Evolutionary conservation across 2,888 invertebrate species (phyloP), one percentile per base, ranked within the genome.

Genomic region (Pycnomerus fuliginosus): DNA sequence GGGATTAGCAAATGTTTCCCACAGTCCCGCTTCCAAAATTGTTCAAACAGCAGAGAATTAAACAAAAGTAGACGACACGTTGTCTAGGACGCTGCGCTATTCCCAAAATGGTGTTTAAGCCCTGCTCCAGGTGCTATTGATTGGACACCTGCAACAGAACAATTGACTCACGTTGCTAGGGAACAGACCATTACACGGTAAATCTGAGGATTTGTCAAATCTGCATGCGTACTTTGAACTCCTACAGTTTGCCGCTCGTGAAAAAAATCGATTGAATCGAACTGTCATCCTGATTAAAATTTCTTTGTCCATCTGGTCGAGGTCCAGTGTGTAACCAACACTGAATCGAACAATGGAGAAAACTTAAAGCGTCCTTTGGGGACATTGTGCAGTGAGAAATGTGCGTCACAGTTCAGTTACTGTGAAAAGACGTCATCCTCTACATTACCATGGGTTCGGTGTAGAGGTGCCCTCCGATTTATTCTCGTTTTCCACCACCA

Each of bases 81-180:
- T 49, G 68, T 68, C 67, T 68, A 56, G 55, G 44, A 32, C 47
- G 49, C 48, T 48, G 53, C 61, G 64, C 60, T 56, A 65, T 65
- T 60, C 66, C 67, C 54, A 68, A 65, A 67, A 58, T 56, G 55
- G 55, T 58, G 53, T 59, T 58, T 56, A 53, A 55, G 47, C 52
- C 61, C 53, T 55, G 48, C 57, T 64, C 68, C 69, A 71, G 70
- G 69, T 71, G 69, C 69, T 70, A 71, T 71, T 70, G 70, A 71
- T 71, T 68, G 69, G 68, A 69, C 71, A 71, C 71, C 71, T 71
- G 70, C 69, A 65, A 50, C 66, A 68, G 69, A 70, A 70, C 71
- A 69, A 71, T 70, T 56, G 67, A 56, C 57, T 60, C 36, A 63
- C 64, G 70, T 70, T 68, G 69, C 70, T 69, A 70, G 68, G 71